These are phyloP conservation scores for Daubentonia madagascariensis DNA, from an alignment of 2,113 vertebrate genomes.

Conservation along the genomic window DNA sequence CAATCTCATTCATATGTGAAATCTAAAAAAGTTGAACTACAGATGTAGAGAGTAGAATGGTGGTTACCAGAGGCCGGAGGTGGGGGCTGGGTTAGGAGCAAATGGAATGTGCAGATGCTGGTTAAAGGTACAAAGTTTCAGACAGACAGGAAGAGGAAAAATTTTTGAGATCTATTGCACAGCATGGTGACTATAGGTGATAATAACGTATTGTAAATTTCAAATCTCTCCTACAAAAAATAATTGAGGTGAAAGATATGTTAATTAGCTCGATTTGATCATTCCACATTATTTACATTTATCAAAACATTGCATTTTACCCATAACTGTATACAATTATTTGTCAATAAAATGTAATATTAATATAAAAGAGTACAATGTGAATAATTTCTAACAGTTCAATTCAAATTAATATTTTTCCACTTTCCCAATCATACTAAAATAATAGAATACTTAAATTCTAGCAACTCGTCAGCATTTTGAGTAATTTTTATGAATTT, in stretches of 20 bases:
- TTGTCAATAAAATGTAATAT: not conserved
- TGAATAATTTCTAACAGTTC: not conserved
- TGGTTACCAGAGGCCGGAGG: no score
- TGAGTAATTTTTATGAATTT: not conserved
- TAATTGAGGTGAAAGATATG: not conserved
- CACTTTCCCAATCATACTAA: not conserved
- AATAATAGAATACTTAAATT: not conserved
- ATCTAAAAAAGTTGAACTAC: no score
- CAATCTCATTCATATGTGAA: no score
- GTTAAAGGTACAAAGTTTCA: not conserved
- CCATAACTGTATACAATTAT: not conserved
- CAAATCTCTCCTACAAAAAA: not conserved
- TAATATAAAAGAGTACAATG: not conserved
- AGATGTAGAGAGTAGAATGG: no score
- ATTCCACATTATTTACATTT: not conserved
- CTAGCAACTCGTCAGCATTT: not conserved
- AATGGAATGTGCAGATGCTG: no score
- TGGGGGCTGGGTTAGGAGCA: no score
- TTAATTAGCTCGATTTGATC: not conserved
- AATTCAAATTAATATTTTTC: not conserved
- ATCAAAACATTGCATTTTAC: not conserved
- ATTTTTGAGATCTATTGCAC: not conserved
- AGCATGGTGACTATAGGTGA: not conserved
- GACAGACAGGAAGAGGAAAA: not conserved
- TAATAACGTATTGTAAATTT: not conserved